Evolutionary conservation across 1,140 invertebrate genomes (phyloP), one percentile per base, ranked within the genome.

Genomic region (Caenorhabditis brenneri): DNA sequence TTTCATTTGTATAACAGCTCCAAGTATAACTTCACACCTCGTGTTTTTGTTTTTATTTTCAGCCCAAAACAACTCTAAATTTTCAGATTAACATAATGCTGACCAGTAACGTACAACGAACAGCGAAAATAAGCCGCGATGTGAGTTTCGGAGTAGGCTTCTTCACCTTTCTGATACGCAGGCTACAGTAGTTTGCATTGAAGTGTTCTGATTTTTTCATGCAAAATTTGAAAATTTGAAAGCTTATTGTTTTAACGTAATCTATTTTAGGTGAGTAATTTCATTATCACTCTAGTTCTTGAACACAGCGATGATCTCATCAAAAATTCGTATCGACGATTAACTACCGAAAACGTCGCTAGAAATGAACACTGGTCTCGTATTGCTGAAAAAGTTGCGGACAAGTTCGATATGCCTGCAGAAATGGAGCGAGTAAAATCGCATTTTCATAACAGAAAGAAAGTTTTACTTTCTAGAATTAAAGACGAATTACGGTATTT

Each of bases 361-460:
- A 74, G 65, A 46, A 74, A 74, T 46, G 65, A 74, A n/a, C 65
- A 74, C 33, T 74, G 65, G 65, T 31, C 65, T 22, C 33, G 36
- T 27, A 74, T 74, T 2, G 65, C 65, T 74, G 65, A 74, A 42
- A 74, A 74, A 9, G 65, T 74, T 19, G 46, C 36, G 7, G 65
- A 74, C 22, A 74, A 74, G n/a, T 74, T 74, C 65, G 65, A 74
- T 42, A 46, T 74, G 6, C 65, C 65, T 22, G 36, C 65, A 6
- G 65, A 74, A 46, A 74, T 74, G 65, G 65, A 74, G 10, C 65
- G 65, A 74, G 65, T 74, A 6, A 74, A 74, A 29, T 74, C 65
- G 10, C 65, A 74, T 42, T 74, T 74, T 42, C 65, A 74, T 24
- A 74, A 74, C 16, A 31, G 65, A n/a, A 74, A 74, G 24, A 74